Percentiles rank a stretch among this genome's conserved stretches.
These are phyloP conservation scores for Carcharodon carcharias DNA, from an alignment of 2,797 vertebrate species.

Conservation along the genomic window DNA sequence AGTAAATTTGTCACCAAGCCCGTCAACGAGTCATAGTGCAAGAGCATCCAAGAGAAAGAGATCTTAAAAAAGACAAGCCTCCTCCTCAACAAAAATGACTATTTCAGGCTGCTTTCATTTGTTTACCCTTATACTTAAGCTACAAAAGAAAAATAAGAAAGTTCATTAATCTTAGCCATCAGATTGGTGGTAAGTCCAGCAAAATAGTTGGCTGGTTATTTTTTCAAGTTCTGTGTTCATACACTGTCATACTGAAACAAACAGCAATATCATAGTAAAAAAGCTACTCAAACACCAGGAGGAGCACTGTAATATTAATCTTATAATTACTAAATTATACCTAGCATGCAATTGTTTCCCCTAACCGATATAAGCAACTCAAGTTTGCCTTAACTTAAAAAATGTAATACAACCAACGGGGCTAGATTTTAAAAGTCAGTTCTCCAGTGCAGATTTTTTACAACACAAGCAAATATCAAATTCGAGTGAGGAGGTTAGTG, in stretches of 20 bases:
- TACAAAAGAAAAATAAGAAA: neutral
- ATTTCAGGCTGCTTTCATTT: neutral
- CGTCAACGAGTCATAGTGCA: neutral
- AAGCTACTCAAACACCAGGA: neutral
- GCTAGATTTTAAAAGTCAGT: neutral
- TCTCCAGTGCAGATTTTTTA: neutral
- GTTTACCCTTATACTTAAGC: neutral
- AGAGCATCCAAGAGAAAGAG: neutral
- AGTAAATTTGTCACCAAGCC: neutral
- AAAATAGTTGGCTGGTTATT: neutral
- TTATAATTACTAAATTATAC: neutral
- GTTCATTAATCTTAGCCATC: neutral
- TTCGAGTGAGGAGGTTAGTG: neutral
- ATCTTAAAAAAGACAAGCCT: neutral
- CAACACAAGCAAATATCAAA: neutral
- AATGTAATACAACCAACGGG: neutral
- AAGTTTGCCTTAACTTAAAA: neutral
- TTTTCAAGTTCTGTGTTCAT: neutral
- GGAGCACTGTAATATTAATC: neutral
- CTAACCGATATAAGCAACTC: neutral
- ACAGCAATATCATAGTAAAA: neutral
- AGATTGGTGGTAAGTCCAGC: neutral
- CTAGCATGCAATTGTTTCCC: neutral
- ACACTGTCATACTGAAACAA: neutral
- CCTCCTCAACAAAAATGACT: neutral